Base-by-base conservation (phyloP, 2,888 invertebrate genomes). In the Nycteola revayana region DNA sequence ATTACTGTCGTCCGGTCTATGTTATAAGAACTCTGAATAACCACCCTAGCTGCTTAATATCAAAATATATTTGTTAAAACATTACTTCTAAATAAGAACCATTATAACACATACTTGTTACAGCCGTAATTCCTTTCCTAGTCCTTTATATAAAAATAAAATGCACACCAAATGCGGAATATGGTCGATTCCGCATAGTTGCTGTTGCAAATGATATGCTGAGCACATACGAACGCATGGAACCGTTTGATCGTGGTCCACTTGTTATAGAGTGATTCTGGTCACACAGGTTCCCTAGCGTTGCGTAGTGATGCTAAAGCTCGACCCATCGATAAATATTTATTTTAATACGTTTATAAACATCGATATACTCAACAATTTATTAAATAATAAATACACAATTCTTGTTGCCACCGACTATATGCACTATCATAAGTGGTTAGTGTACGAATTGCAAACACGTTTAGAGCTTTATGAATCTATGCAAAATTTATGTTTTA, bases 141-240 rank as follows among this genome's bases (percentile, higher is more conserved):
- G 54, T 52, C 42, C 48, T 55, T 31, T 57, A 59, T 42, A 51
- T 50, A 49, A 51, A 61, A 42, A n/a, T n/a, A n/a, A 59, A 63
- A 58, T 45, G 37, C 47, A 25, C 33, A 47, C 45, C 57, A 48
- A 60, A 72, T 63, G 48, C 63, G 66, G 65, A 61, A 61, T 58
- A 49, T 49, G 46, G 36, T 53, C 36, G 46, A 61, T 76, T 75
- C 75, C 75, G 70, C 71, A 69, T 73, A 65, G 60, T 56, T 54
- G 43, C 49, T 48, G 38, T 46, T 41, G 50, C 38, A 48, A 54
- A 59, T 52, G 47, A 62, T 67, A 66, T 62, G 56, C 64, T 54
- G 51, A 60, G 46, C 64, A 62, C 66, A 67, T 55, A 63, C 46
- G 25, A 36, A 11, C 11, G 36, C 39, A 37, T 32, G 32, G 35